Conservation (phyloP, 2,888 invertebrate genomes). For the Muscina levida region DNA sequence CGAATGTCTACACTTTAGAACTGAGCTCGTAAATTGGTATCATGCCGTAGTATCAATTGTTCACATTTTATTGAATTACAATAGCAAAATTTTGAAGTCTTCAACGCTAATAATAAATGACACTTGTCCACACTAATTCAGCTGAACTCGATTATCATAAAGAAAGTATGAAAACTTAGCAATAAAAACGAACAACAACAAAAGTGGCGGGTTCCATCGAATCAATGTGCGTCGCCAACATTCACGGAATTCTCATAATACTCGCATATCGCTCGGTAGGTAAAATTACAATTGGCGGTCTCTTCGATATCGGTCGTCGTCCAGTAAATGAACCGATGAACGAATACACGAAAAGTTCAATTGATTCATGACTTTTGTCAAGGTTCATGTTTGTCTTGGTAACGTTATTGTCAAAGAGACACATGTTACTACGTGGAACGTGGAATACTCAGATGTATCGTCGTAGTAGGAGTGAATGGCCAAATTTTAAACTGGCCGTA, state of each 20-base stretch:
- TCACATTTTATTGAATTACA: slow-evolving; percentile 57
- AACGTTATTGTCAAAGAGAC: slow-evolving; percentile 33
- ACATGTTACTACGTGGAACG: too few species aligned
- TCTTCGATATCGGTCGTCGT: too few species aligned
- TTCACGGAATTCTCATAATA: slow-evolving; percentile 21
- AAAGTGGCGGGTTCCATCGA: background rate
- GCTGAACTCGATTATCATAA: background rate
- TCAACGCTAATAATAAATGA: background rate
- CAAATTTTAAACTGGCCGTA: background rate
- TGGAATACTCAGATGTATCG: too few species aligned
- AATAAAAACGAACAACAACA: background rate
- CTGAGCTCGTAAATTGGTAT: too few species aligned
- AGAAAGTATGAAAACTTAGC: slow-evolving; percentile 11
- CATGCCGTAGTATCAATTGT: slow-evolving; percentile 5
- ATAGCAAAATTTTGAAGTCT: slow-evolving; percentile 35
- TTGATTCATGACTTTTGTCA: slow-evolving; percentile 67
- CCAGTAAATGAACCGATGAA: slow-evolving; percentile 33
- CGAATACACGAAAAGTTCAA: slow-evolving; percentile 50
- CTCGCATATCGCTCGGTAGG: background rate
- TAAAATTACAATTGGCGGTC: slow-evolving; percentile 11
- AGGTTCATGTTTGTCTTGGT: slow-evolving; percentile 61
- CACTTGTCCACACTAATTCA: slow-evolving; percentile 6
- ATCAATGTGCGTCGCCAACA: slow-evolving; percentile 37
- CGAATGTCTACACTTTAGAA: background rate
- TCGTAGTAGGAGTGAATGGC: too few species aligned